phyloP scores from a whole-genome alignment of 2,113 vertebrate species.

The Seriola aureovittata region DNA sequence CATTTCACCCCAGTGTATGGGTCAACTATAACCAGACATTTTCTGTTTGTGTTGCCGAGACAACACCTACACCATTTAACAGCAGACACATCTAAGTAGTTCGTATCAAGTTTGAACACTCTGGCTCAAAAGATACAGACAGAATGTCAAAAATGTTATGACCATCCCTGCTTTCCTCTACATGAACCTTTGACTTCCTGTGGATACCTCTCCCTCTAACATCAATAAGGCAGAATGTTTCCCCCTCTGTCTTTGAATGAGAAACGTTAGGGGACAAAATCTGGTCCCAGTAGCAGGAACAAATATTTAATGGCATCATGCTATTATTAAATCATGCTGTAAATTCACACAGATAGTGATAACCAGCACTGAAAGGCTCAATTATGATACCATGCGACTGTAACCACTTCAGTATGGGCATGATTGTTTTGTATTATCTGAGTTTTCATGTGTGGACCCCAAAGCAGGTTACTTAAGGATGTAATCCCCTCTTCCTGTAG shows the following conservation, averaged over 20 bases:
- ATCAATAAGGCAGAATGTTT: neutral
- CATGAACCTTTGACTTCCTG: neutral
- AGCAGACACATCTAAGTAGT: too few relatives aligned
- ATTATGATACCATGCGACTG: neutral
- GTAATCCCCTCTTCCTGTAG: conserved; percentile 7
- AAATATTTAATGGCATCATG: neutral
- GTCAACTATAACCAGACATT: too few relatives aligned
- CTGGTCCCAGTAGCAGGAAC: neutral
- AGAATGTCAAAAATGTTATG: too few relatives aligned
- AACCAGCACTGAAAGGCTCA: conserved; percentile 18
- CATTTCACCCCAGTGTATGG: too few relatives aligned
- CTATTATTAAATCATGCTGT: neutral
- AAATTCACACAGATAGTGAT: conserved; percentile 30
- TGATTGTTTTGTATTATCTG: neutral
- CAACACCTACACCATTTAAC: too few relatives aligned
- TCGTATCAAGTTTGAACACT: too few relatives aligned
- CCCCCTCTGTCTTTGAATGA: neutral
- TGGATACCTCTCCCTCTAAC: neutral
- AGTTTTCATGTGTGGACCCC: conserved; percentile 13
- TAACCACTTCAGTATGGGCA: neutral
- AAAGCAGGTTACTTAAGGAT: conserved; percentile 21
- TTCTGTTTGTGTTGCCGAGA: too few relatives aligned
- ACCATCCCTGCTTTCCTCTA: neutral
- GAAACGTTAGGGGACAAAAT: neutral
- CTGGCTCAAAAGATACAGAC: too few relatives aligned